Base-by-base conservation (phyloP, 2,888 invertebrate genomes). In the Ochropleura plecta region DNA sequence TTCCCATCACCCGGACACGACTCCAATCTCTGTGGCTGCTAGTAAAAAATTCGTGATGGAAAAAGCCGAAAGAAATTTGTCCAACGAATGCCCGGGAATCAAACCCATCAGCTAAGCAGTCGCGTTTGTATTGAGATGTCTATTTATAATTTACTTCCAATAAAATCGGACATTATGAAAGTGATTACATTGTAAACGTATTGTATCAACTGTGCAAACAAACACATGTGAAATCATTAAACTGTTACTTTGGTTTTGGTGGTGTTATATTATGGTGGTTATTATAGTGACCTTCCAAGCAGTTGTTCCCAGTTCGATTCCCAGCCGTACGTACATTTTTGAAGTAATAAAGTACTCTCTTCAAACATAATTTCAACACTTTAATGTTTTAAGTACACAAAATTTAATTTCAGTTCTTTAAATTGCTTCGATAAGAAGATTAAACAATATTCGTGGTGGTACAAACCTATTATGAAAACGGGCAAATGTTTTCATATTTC, bases 251-350 rank as follows among this genome's bases (percentile, higher is more conserved):
- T 16, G 87, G 96, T 95, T 95, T 95, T 93, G 95, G 95, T 96
- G 95, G 94, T 95, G 95, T 96, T 96, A 96, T 95, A 30, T 4
- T 16, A 40, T 59, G 30, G 30, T 96, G 96, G 96, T 96, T 94
- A 96, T 96, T 96, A 96, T 96, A 96, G 95, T 96, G 96, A 95
- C 96, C 95, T 96, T 95, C 96, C 96, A 96, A 96, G 96, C 96
- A 96, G 95, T 96, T 96, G 96, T 96, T 96, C 96, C 96, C 96
- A 95, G 96, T 96, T 96, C 96, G 96, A 96, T 96, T 96, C 96
- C 95, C 96, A 96, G 96, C 96, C 96, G 90, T 30, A 40, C 51
- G 51, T 40, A 53, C 16, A 49, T 49, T 73, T 57, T 73, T 73
- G 8, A 7, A 0, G 14, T 10, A 44, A 73, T 44, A 10, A 3